A percentile compares a stretch with the other conserved stretches of the same genome.
Conservation (phyloP, 2,113 vertebrate genomes). For the Lichenostomus cassidix region DNA sequence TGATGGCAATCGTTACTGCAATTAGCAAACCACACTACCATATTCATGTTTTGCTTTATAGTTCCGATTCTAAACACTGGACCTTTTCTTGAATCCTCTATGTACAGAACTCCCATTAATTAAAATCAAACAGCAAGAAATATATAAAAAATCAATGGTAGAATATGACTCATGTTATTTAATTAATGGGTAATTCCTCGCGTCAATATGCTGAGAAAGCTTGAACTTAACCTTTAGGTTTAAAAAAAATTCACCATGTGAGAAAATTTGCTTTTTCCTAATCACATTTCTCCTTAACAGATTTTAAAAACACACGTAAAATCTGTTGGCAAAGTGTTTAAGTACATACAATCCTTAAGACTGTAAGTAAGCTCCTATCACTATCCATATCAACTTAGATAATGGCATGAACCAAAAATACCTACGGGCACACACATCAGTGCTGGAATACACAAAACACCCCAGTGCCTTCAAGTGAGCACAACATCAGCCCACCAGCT, state of each 20-base stretch:
- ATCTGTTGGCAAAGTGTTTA: constrained; percentile 24
- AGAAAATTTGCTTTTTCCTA: constrained; percentile 58
- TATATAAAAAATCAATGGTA: constrained; percentile 49
- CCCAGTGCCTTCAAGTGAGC: background rate
- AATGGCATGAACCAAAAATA: background rate
- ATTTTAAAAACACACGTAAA: constrained; percentile 53
- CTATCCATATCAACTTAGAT: background rate
- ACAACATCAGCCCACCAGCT: background rate
- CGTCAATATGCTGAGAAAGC: constrained; percentile 61
- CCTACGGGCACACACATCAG: no score
- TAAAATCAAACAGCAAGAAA: constrained; percentile 60
- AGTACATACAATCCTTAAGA: background rate
- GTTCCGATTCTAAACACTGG: constrained; percentile 50
- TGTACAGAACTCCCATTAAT: constrained; percentile 57
- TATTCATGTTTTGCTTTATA: constrained; percentile 38
- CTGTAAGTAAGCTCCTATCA: background rate
- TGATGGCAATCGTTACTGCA: constrained; percentile 56
- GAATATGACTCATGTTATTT: constrained; percentile 64
- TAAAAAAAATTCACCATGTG: constrained; percentile 53
- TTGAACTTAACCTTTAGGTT: constrained; percentile 58
- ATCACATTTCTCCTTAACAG: constrained; percentile 45
- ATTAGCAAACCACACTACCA: constrained; percentile 35
- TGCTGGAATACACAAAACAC: background rate
- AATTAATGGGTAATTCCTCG: constrained; percentile 64
- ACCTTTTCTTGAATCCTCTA: constrained; percentile 43